Conservation (phyloP, 1,140 invertebrate genomes). For the Lutraria rhynchaena region DNA sequence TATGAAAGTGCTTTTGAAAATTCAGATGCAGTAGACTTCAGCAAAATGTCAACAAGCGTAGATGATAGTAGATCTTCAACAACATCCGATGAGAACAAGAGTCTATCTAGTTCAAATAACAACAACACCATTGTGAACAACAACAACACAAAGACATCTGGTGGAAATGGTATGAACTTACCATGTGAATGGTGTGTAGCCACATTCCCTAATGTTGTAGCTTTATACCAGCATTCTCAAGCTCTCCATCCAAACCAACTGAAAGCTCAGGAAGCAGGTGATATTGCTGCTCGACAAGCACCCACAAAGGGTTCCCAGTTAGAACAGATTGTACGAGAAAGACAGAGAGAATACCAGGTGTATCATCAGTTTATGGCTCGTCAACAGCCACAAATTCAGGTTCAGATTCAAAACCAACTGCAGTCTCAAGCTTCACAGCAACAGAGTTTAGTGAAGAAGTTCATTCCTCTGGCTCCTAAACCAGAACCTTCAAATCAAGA, state of each 20-base stretch:
- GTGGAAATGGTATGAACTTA: conserved; percentile 16
- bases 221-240: conserved; percentile 74
- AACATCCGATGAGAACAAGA: background rate
- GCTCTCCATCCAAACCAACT: conserved; percentile 72
- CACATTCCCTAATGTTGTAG: conserved; percentile 71
- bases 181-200: conserved; percentile 79
- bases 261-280: conserved; percentile 71
- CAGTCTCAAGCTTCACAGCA: conserved; percentile 11
- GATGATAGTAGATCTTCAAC: background rate
- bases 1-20: conserved; percentile 45
- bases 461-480: conserved; percentile 49
- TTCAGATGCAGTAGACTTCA: conserved; percentile 57
- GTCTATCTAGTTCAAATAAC: conserved; percentile 3
- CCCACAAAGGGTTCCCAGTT: conserved; percentile 42
- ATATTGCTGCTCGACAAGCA: conserved; percentile 46
- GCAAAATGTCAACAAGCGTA: conserved; percentile 11
- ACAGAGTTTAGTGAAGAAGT: conserved; percentile 25
- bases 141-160: conserved; percentile 32
- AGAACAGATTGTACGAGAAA: conserved; percentile 55
- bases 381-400: conserved; percentile 58
- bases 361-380: conserved; percentile 52
- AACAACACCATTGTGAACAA: conserved; percentile 36
- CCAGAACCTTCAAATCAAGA: background rate
- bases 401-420: conserved; percentile 49
- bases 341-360: conserved; percentile 56